phyloP scores from a whole-genome alignment of 1,140 invertebrate species.

The Halictus rubicundus region DNA sequence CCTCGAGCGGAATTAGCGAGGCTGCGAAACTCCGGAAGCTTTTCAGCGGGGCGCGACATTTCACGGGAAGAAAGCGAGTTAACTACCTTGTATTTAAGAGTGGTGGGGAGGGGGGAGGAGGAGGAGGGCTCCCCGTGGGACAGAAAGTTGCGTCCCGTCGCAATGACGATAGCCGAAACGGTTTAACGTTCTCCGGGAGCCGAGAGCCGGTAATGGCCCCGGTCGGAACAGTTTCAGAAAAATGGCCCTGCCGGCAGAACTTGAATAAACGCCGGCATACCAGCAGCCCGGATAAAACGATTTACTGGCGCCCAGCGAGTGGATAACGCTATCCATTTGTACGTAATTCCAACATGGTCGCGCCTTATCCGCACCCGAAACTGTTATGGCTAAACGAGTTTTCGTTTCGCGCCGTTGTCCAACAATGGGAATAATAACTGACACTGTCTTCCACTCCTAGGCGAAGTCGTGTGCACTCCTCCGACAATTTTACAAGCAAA shows the following conservation, averaged over 20 bases:
- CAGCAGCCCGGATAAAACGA: constrained; percentile 71
- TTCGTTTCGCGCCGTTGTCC: neutral
- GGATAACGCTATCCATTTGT: constrained; percentile 73
- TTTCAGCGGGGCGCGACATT: neutral
- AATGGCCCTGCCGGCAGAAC: constrained; percentile 69
- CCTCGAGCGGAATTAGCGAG: too few species aligned
- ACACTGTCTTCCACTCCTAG: neutral
- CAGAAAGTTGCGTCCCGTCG: constrained; percentile 71
- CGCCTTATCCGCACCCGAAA: constrained; percentile 60
- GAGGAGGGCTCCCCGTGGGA: constrained; percentile 59
- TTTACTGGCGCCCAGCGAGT: constrained; percentile 68
- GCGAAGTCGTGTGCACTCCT: too few species aligned
- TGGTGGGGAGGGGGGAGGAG: too few species aligned
- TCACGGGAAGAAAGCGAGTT: constrained; percentile 8
- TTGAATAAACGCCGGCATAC: constrained; percentile 69
- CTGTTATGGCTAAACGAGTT: constrained; percentile 62
- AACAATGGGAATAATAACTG: neutral
- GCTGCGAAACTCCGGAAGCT: neutral
- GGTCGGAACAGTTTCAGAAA: constrained; percentile 74
- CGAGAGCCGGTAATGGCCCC: constrained; percentile 67
- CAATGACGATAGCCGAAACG: constrained; percentile 58
- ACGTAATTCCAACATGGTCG: constrained; percentile 69
- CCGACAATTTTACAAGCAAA: too few species aligned
- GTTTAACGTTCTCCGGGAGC: constrained; percentile 65
- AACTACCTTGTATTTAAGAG: constrained; percentile 41